Conservation (phyloP, 2,113 vertebrate genomes). For the Lophotis ruficrista region DNA sequence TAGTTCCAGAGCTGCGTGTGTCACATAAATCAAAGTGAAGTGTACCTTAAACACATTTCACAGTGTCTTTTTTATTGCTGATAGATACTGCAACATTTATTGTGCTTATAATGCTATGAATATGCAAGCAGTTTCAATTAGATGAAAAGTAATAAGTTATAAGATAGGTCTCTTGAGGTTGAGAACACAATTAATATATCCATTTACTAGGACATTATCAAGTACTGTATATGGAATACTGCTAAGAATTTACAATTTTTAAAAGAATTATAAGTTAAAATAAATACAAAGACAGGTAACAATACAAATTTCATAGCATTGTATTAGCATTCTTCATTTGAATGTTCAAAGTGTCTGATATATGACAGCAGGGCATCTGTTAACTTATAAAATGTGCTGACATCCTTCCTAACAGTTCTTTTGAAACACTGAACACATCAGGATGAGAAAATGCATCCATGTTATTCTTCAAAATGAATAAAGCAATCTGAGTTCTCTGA, state of each 20-base stretch:
- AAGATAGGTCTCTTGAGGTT: neutral
- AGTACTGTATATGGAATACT: neutral
- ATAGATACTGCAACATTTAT: neutral
- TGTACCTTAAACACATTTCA: constrained; percentile 5
- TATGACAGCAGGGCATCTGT: neutral
- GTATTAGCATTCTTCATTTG: neutral
- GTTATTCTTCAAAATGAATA: neutral
- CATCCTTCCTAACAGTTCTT: neutral
- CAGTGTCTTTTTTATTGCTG: neutral
- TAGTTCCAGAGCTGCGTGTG: constrained; percentile 1
- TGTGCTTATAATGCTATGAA: neutral
- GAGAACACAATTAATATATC: neutral
- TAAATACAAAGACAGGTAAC: neutral
- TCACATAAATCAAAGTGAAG: constrained; percentile 57
- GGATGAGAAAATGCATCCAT: neutral
- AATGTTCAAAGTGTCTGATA: neutral
- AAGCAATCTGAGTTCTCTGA: neutral
- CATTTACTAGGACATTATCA: neutral
- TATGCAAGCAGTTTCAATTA: neutral
- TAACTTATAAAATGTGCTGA: neutral
- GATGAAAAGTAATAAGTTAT: neutral
- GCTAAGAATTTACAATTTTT: neutral
- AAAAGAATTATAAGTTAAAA: neutral
- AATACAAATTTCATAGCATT: neutral
- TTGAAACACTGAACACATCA: neutral